These are phyloP conservation scores for Gallinago jamesoni DNA, from an alignment of 2,113 vertebrate species.

Conservation along the genomic window DNA sequence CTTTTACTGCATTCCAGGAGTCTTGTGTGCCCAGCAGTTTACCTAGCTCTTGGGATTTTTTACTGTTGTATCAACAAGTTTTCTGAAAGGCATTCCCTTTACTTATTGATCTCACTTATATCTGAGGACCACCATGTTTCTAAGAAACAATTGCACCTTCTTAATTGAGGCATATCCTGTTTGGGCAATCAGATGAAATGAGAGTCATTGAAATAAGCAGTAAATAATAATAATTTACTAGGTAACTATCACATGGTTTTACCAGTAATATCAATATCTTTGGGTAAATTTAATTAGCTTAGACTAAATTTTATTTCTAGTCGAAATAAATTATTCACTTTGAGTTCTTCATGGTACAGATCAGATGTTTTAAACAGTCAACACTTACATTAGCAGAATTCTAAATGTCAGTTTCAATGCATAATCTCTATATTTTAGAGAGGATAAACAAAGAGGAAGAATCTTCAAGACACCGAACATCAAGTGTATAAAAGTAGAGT, in stretches of 20 bases:
- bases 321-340: background rate
- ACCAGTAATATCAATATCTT: background rate
- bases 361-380: background rate
- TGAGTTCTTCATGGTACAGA: background rate
- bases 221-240: background rate
- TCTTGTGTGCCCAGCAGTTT: fast-evolving
- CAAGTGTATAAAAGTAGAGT: background rate
- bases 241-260: background rate
- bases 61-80: background rate
- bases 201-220: background rate
- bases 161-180: background rate
- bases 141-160: background rate
- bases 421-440: background rate
- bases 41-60: background rate
- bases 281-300: background rate
- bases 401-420: background rate
- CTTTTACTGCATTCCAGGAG: background rate
- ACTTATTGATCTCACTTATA: background rate
- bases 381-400: background rate
- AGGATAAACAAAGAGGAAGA: background rate
- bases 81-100: background rate
- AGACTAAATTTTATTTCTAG: background rate
- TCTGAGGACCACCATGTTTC: background rate
- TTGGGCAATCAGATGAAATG: background rate
- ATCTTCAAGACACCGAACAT: background rate